Evolutionary conservation across 2,888 invertebrate species (phyloP), one percentile per base, ranked within the genome.

Genomic region (Sphaerophoria taeniata): DNA sequence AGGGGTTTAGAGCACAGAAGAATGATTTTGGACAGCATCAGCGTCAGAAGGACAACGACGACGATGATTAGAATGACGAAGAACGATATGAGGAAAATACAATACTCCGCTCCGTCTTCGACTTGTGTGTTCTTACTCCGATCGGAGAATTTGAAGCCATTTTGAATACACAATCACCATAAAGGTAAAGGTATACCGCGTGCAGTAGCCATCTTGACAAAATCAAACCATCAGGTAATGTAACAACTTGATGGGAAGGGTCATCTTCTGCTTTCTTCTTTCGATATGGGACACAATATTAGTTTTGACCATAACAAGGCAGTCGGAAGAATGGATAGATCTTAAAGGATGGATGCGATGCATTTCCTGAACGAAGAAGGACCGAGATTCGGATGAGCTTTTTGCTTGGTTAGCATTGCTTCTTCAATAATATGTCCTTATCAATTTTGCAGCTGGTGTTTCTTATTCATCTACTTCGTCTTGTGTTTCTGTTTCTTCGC

Each of bases 361-460:
- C 70, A 71, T 65, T 79, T 56, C 55, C 11, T 73, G n/a, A 69
- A 51, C 70, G 65, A 78, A 67, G 55, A 34, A 70, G 49, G 56
- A 67, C 70, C 74, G 71, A 24, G 24, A 11, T 70, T 65, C 53
- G 49, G 49, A 49, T 49, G 65, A 53, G 78, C 70, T 80, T 75
- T 24, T 80, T 63, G 83, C 69, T 78, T 70, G 73, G 83, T 70
- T 78, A 56, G 73, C 78, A 73, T 74, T 83, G 74, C 83, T 71
- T 55, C 71, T 79, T 71, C 47, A 75, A 49, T 36, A 84, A 84
- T 24, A 24, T 79, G 83, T 84, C 74, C 83, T 79, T 79, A 84
- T 79, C 74, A 84, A 78, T 79, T 71, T 70, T 79, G 75, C 83
- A 84, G 83, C 83, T 84, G 83, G 71, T 84, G 79, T 79, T 84